Conservation (phyloP, 2,888 invertebrate species). For the Eupithecia abbreviata region DNA sequence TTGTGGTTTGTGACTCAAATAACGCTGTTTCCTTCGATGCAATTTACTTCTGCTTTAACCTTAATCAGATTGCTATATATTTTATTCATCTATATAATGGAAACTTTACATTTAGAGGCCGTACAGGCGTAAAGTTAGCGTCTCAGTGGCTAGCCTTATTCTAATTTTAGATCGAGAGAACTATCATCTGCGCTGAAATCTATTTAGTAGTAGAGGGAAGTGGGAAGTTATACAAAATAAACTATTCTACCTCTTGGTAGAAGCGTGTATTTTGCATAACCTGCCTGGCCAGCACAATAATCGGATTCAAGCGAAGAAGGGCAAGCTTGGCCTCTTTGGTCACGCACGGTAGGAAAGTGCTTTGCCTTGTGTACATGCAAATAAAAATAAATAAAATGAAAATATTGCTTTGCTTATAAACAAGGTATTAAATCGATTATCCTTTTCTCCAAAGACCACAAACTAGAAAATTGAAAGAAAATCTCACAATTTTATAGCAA, state of each 20-base stretch:
- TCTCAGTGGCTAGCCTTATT: no score
- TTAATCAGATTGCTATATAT: background rate
- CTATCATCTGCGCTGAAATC: background rate
- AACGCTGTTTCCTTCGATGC: background rate
- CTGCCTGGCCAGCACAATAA: background rate
- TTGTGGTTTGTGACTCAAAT: conserved; percentile 22
- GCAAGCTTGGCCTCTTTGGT: background rate
- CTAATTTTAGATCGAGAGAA: no score
- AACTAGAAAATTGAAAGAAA: background rate
- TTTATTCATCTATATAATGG: no score
- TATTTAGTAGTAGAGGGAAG: background rate
- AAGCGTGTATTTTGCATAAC: no score
- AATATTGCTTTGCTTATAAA: no score
- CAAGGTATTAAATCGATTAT: background rate
- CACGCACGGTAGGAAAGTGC: background rate
- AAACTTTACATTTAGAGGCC: background rate
- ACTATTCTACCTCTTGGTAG: background rate
- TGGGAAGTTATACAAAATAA: no score
- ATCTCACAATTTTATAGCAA: background rate
- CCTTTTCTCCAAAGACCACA: background rate
- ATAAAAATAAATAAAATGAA: no score
- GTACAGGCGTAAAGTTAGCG: background rate
- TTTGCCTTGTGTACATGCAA: background rate
- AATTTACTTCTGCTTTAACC: background rate
- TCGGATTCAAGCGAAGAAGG: background rate